Evolutionary conservation across 2,113 vertebrate species (phyloP), one percentile per base, ranked within the genome.

Genomic region (Dipodomys spectabilis): DNA sequence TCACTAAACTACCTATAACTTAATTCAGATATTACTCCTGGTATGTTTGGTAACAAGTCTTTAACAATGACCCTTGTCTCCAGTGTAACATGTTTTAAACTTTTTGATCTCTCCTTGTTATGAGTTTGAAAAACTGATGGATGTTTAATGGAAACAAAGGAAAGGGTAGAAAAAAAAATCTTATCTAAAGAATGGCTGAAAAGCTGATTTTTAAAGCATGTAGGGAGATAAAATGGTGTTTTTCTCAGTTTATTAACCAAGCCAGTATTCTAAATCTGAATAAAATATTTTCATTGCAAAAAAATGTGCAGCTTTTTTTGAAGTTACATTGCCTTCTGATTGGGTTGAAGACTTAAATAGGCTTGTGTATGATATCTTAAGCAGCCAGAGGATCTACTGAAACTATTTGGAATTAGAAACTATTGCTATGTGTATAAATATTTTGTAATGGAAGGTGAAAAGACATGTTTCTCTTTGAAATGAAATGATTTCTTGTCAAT

Each of bases 121-220:
- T 0, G 13, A 90, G 86, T 62, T 89, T 73, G 82, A 88, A 82
- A 95, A 96, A 87, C 45, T 53, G 71, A 87, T 83, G 94, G 84
- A 94, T 62, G 35, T 86, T 82, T 69, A 96, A 96, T 64, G 86
- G 94, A 94, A 74, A 79, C 1, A 49, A 57, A 91, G 65, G 49
- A 75, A 86, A 88, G 80, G 13, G 62, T 77, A 83, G 73, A 83
- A 67, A 81, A 19, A 78, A 69, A 86, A 80, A 72, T 95, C n/a
- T 81, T 23, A 85, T 92, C 84, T 93, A 95, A 96, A 97, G 94
- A 95, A 62, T 80, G 72, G 23, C 27, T 84, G 69, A 90, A 82
- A 44, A 57, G 20, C 60, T 74, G 32, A 2, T 78, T 87, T 92
- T 90, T 25, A 78, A 27, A 82, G 82, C 28, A 77, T 74, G 12